phyloP scores from a whole-genome alignment of 2,888 invertebrate genomes.

The Galerucella nymphaeae region DNA sequence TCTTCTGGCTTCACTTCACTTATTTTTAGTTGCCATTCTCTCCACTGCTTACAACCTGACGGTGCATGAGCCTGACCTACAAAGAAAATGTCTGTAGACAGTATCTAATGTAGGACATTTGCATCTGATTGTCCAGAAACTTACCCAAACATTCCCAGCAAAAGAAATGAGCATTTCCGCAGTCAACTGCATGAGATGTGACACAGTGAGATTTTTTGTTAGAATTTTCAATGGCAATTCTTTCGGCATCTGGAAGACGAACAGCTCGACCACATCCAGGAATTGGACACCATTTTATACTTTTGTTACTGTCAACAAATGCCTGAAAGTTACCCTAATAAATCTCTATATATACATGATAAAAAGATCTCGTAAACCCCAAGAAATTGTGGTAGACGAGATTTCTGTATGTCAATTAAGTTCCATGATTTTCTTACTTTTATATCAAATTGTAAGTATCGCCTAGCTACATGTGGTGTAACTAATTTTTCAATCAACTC shows the following conservation, averaged over 20 bases:
- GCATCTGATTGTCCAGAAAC: neutral
- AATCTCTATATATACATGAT: too few relatives aligned
- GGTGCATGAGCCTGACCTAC: slow-evolving; percentile 74
- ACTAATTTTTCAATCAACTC: slow-evolving; percentile 75
- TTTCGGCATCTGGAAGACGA: slow-evolving; percentile 70
- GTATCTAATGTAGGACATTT: too few relatives aligned
- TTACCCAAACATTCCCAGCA: slow-evolving; percentile 72
- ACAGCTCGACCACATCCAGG: slow-evolving; percentile 76
- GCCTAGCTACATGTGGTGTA: slow-evolving; percentile 73
- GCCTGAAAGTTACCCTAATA: slow-evolving; percentile 64
- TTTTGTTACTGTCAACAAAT: slow-evolving; percentile 76
- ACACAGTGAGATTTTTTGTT: slow-evolving; percentile 57
- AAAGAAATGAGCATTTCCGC: slow-evolving; percentile 77
- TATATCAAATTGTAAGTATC: slow-evolving; percentile 77
- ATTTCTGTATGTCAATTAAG: too few relatives aligned
- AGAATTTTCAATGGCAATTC: slow-evolving; percentile 53
- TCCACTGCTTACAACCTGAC: slow-evolving; percentile 74
- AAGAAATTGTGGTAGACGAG: too few relatives aligned
- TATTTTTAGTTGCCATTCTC: slow-evolving; percentile 69
- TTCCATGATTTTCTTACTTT: slow-evolving; percentile 67
- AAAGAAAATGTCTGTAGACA: slow-evolving; percentile 13
- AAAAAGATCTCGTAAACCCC: too few relatives aligned
- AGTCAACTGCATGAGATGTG: slow-evolving; percentile 74
- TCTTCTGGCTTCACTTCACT: slow-evolving; percentile 75
- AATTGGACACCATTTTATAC: slow-evolving; percentile 78